Evolutionary conservation across 2,113 vertebrate genomes (phyloP), one percentile per base, ranked within the genome.

Genomic region (Macheiramphus alcinus): DNA sequence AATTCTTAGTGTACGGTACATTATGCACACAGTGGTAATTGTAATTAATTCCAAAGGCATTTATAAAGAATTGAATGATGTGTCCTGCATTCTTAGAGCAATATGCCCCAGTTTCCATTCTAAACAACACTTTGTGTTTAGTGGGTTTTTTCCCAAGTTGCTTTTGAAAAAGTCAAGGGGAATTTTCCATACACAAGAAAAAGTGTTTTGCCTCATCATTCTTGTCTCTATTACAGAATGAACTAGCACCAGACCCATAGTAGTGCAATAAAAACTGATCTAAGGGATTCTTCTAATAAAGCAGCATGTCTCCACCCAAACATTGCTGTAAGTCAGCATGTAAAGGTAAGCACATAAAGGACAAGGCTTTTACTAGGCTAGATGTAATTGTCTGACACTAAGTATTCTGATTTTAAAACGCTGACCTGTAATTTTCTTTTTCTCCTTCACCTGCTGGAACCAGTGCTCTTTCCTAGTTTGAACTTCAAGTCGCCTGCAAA

Each of bases 401-500:
- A 80, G 5, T 45, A 53, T 56, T 90, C 34, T 53, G 34, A 58
- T 58, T 86, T 80, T 61, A 40, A 70, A 70, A 42, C 38, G 9
- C 18, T 94, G 55, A 63, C 16, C 9, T 59, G 21, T 16, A 48
- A 48, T 53, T 75, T 79, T 50, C 9, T 38, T 73, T 80, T 80
- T 72, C 34, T 83, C 47, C 17, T 52, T 91, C 16, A 71, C 23
- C 22, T 59, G 4, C 21, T 88, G 32, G 34, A 80, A 80, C 1
- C 3, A 53, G 6, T 45, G 19, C 1, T 86, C 63, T 88, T 80
- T 63, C 21, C 11, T 72, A 76, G 29, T 71, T 91, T 88, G 65
- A 95, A 82, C 62, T 89, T 91, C 70, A 94, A 90, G 43, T 92
- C 36, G 91, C 40, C 62, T 78, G 45, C 13, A 25, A 61, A 94